phyloP scores from a whole-genome alignment of 2,888 invertebrate genomes.

The Lathronympha strigana region DNA sequence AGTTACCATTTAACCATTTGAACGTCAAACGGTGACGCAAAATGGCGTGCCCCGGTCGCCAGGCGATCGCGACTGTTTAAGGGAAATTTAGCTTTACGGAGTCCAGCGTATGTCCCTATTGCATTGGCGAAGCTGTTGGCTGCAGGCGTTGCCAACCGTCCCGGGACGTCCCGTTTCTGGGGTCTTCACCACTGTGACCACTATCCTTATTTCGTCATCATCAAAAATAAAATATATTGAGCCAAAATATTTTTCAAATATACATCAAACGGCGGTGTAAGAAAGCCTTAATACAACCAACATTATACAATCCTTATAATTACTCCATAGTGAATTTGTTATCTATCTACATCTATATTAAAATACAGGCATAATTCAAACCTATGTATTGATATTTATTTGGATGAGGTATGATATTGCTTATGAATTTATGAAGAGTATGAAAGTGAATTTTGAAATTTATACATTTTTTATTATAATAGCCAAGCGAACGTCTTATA shows the following conservation, averaged over 20 bases:
- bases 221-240: neutral
- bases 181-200: no score
- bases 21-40: no score
- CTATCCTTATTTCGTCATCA: no score
- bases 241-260: neutral
- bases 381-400: slow-evolving; percentile 16
- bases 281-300: slow-evolving; percentile 40
- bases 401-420: slow-evolving; percentile 14
- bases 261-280: slow-evolving; percentile 1
- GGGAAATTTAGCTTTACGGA: no score
- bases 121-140: no score
- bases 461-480: neutral
- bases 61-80: no score
- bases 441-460: neutral
- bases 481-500: neutral
- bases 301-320: slow-evolving; percentile 53
- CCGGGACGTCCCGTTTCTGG: no score
- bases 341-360: slow-evolving; percentile 57
- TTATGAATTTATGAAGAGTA: neutral
- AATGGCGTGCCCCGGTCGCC: no score
- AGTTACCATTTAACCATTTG: no score
- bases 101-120: no score
- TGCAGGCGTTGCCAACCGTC: no score
- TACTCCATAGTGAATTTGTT: slow-evolving; percentile 58
- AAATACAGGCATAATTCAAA: slow-evolving; percentile 49